Evolutionary conservation across 1,140 invertebrate genomes (phyloP), one percentile per base, ranked within the genome.

Genomic region (Nephotettix cincticeps): DNA sequence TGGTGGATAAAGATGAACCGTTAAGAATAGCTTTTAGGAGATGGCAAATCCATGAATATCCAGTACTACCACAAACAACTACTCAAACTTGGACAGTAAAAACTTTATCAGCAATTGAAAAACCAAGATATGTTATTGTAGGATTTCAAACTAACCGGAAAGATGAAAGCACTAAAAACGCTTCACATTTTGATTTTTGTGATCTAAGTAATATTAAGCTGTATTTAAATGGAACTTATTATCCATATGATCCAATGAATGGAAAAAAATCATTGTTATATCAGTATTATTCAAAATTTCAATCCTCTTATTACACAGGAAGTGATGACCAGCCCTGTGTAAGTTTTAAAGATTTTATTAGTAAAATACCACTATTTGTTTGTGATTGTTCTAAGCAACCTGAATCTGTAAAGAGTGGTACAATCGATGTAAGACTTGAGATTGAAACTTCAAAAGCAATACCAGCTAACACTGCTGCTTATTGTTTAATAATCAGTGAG

Each of bases 41-140:
- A 0, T 80, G 80, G 80, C 77, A 81, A 65, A 43, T 81, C 14
- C 78, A 80, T 72, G 78, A 81, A 66, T 80, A 80, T 78, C 77
- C 79, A 36, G 9, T 73, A 1, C 58, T 82, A 19, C 77, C 80
- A 19, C 30, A 36, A 21, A 73, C 76, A 1, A 70, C 66, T 11
- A 74, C 76, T 47, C 75, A 75, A 65, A 58, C 74, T 2, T 78
- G 78, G 78, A 67, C 75, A 9, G 74, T 81, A 0, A 79, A 78
- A 75, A 79, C 72, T 4, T 3, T 1, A 36, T 65, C 63, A 17
- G n/a, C 13, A 9, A 17, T 65, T 2, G 63, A 65, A 36, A 65
- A 65, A 70, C 72, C 74, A 17, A 66, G 74, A 69, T 75, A 73
- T 30, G 70, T 71, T 13, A 70, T 75, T 45, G 17, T 75, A 13